These are phyloP conservation scores for Scolanthus callimorphus DNA, from an alignment of 92 coral and sea anemone genomes.

Conservation along the genomic window DNA sequence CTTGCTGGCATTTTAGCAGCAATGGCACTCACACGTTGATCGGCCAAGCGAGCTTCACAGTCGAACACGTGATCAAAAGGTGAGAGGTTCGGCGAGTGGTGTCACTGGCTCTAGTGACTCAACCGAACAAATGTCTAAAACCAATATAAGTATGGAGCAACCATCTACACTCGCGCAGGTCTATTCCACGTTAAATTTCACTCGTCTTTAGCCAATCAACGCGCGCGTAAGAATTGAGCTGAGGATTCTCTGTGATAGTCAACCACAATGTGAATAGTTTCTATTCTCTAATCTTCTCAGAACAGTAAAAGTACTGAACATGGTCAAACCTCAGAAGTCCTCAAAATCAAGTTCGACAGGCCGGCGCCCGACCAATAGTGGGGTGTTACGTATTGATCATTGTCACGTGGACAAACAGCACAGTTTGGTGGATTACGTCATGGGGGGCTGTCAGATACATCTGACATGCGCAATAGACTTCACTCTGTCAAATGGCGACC, in stretches of 20 bases:
- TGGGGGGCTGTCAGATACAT: conserved; percentile 78
- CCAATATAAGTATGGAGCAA: no score
- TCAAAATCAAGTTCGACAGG: conserved; percentile 21
- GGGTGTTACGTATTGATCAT: conserved; percentile 67
- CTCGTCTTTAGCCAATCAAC: no score
- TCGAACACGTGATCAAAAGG: conserved; percentile 61
- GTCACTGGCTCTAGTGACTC: no score
- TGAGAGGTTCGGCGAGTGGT: no score
- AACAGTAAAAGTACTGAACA: conserved; percentile 47
- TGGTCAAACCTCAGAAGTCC: conserved; percentile 53
- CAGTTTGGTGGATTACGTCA: conserved; percentile 80
- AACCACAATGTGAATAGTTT: no score
- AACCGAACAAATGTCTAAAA: no score
- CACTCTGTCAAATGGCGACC: conserved; percentile 89
- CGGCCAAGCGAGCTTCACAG: conserved; percentile 66
- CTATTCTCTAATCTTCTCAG: no score
- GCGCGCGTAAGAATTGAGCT: no score
- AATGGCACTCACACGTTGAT: conserved; percentile 71
- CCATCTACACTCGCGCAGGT: no score
- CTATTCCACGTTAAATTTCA: no score
- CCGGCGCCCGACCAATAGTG: conserved; percentile 66
- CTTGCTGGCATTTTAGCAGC: conserved; percentile 88
- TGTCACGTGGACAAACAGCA: conserved; percentile 79
- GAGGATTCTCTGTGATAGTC: no score
- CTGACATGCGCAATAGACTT: conserved; percentile 89